Evolutionary conservation across 2,113 vertebrate species (phyloP).

Genomic region (Xenus cinereus): DNA sequence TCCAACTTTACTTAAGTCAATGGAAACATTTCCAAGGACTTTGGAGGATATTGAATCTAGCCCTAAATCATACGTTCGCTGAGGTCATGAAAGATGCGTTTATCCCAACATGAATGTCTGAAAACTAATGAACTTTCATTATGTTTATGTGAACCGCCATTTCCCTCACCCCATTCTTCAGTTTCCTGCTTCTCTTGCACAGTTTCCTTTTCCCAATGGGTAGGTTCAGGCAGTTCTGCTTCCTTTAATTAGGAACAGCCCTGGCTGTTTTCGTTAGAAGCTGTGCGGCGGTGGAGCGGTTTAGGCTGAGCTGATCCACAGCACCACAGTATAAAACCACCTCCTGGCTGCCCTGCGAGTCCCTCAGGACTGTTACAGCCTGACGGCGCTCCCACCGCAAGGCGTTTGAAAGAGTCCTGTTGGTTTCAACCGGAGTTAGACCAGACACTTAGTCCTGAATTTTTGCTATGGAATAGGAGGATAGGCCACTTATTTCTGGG

Average conservation of each 20-base stretch:
- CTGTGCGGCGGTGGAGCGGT: not conserved
- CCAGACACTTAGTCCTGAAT: not conserved
- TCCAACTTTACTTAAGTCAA: not conserved
- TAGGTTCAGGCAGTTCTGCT: conserved; percentile 26
- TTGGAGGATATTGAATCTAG: not conserved
- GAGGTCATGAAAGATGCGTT: not conserved
- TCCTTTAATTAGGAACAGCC: conserved; percentile 55
- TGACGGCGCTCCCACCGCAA: not conserved
- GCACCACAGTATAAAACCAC: not conserved
- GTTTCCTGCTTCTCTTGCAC: conserved; percentile 34
- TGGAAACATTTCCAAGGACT: conserved; percentile 16
- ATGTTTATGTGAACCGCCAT: not conserved
- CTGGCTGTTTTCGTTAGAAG: not conserved
- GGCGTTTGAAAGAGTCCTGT: not conserved
- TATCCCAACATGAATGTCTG: not conserved
- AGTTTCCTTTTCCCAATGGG: conserved; percentile 45
- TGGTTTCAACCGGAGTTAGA: not conserved
- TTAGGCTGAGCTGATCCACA: not conserved
- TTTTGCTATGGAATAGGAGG: not conserved
- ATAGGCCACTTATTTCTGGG: not conserved
- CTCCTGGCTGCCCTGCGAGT: not conserved
- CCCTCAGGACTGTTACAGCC: not conserved
- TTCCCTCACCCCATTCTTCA: conserved; percentile 44
- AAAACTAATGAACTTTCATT: conserved; percentile 32
- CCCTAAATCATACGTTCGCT: not conserved